Percentiles rank a stretch among this genome's conserved stretches.
phyloP scores from a whole-genome alignment of 1,140 invertebrate species.

The Ceratina calcarata region DNA sequence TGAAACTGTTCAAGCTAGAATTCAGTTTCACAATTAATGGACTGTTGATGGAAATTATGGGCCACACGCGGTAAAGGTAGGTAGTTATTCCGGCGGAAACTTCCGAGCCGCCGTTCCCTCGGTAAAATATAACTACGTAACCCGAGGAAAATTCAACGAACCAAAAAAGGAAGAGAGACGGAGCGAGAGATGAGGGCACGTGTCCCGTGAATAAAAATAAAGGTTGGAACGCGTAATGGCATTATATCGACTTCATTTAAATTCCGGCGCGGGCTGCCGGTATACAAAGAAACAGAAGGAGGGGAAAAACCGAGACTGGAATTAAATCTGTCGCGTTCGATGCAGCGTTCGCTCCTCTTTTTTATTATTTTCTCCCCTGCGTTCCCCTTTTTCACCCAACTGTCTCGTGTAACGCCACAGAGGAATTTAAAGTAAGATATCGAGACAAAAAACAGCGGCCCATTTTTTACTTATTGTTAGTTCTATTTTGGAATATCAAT shows the following conservation, averaged over 20 bases:
- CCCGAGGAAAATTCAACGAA: background rate
- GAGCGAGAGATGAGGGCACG: background rate
- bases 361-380: background rate
- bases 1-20: slow-evolving; percentile 1
- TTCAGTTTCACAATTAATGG: background rate
- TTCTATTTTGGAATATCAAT: too few relatives aligned
- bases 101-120: background rate
- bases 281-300: slow-evolving; percentile 32
- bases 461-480: too few relatives aligned
- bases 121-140: slow-evolving; percentile 1
- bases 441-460: too few relatives aligned
- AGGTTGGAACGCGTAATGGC: slow-evolving; percentile 45
- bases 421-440: background rate
- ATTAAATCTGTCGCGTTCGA: slow-evolving; percentile 55
- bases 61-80: too few relatives aligned
- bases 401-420: background rate
- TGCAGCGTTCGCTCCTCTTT: background rate
- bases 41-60: background rate
- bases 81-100: slow-evolving; percentile 9
- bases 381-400: background rate
- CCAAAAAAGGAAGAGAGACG: background rate
- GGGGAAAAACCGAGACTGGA: slow-evolving; percentile 3
- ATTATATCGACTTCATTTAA: slow-evolving; percentile 61
- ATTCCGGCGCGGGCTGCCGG: slow-evolving; percentile 36
- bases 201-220: slow-evolving; percentile 47